Evolutionary conservation across 2,888 invertebrate species (phyloP).

Genomic region (Spodoptera exigua): DNA sequence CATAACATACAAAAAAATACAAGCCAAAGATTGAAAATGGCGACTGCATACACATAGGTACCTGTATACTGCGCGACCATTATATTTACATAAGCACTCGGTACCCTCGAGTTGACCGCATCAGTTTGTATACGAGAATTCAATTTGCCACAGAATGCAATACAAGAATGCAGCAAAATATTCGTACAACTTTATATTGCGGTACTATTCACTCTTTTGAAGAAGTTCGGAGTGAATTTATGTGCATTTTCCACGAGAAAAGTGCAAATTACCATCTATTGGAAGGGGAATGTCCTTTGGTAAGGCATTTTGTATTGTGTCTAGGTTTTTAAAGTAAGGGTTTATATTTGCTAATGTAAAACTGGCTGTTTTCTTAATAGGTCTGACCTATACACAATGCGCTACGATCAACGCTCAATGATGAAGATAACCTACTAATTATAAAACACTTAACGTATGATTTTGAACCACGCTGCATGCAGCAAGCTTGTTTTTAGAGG

Average conservation of each 20-base stretch:
- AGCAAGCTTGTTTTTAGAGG: too few species aligned
- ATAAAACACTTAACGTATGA: too few species aligned
- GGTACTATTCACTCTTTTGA: conserved; percentile 44
- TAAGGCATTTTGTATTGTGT: conserved; percentile 4
- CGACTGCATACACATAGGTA: too few species aligned
- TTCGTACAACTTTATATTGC: conserved; percentile 53
- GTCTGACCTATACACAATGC: too few species aligned
- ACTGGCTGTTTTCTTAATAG: too few species aligned
- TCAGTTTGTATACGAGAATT: conserved; percentile 55
- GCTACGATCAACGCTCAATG: too few species aligned
- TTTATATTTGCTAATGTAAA: too few species aligned
- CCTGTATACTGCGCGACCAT: conserved; percentile 7
- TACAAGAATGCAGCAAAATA: conserved; percentile 55
- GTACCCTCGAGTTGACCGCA: conserved; percentile 54
- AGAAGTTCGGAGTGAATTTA: conserved; percentile 53
- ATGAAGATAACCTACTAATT: too few species aligned
- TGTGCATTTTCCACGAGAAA: conserved; percentile 50
- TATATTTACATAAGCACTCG: conserved; percentile 48
- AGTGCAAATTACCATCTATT: conserved; percentile 53
- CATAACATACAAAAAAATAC: too few species aligned
- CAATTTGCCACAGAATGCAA: conserved; percentile 61
- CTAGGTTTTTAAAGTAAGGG: too few species aligned
- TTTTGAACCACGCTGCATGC: too few species aligned
- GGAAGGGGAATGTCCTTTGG: conserved; percentile 39
- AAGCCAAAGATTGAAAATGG: too few species aligned